Conservation (phyloP, 92 coral and sea anemone species). For the Scolanthus callimorphus region DNA sequence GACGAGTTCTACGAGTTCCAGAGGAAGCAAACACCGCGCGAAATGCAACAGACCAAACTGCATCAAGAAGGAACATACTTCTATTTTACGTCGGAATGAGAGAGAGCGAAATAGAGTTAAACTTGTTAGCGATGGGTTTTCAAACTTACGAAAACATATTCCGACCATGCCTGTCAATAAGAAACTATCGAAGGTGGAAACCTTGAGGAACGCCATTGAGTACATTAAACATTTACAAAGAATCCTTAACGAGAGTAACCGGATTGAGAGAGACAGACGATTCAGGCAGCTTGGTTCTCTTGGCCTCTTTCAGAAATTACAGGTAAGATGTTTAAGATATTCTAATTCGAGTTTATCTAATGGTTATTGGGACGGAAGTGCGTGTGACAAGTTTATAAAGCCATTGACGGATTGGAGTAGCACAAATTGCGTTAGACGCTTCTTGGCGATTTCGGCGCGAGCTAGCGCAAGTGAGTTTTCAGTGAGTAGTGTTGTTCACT, state of each 20-base stretch:
- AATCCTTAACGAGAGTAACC: constrained; percentile 75
- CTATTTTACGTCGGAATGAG: constrained; percentile 84
- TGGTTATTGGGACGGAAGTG: not conserved
- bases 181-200: constrained; percentile 95
- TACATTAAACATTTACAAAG: constrained; percentile 88
- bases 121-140: constrained; percentile 94
- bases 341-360: constrained; percentile 1
- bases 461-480: too few relatives aligned
- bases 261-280: constrained; percentile 65
- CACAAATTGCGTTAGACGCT: too few relatives aligned
- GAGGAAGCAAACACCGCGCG: constrained; percentile 50
- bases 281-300: constrained; percentile 70
- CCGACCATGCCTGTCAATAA: constrained; percentile 80
- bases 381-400: not conserved
- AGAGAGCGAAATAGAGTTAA: constrained; percentile 91
- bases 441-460: too few relatives aligned
- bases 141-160: constrained; percentile 73
- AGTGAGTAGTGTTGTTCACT: too few relatives aligned
- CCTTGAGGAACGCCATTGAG: constrained; percentile 82
- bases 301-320: constrained; percentile 45
- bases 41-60: constrained; percentile 77
- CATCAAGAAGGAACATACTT: constrained; percentile 72
- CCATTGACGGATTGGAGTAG: not conserved
- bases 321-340: constrained; percentile 24
- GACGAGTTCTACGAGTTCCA: constrained; percentile 19